phyloP scores from a whole-genome alignment of 1,140 invertebrate genomes.

The Hypsibius dujardini region DNA sequence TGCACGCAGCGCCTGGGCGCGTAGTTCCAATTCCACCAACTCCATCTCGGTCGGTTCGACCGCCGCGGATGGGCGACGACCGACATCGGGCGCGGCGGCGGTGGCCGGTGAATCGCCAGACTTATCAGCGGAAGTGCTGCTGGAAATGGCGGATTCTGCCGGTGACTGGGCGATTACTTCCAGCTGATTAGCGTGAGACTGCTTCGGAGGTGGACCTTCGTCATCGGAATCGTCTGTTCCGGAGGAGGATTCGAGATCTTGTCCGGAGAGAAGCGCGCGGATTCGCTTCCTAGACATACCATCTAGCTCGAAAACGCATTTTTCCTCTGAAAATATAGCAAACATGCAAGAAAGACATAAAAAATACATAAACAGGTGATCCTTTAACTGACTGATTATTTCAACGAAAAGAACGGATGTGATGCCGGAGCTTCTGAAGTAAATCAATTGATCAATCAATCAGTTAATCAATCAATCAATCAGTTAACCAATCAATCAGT shows the following conservation, averaged over 20 bases:
- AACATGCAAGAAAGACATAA: too few species aligned
- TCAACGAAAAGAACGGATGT: too few species aligned
- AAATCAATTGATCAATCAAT: too few species aligned
- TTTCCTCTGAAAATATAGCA: too few species aligned
- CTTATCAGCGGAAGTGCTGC: not conserved
- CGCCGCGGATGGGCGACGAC: too few species aligned
- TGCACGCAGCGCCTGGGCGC: constrained; percentile 1
- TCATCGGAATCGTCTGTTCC: constrained; percentile 13
- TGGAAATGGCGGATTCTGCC: not conserved
- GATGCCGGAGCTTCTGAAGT: too few species aligned
- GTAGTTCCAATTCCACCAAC: constrained; percentile 10
- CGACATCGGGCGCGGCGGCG: not conserved
- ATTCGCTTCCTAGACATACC: not conserved
- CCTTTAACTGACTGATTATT: too few species aligned
- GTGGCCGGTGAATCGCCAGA: not conserved
- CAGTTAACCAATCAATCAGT: too few species aligned
- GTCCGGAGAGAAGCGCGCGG: not conserved
- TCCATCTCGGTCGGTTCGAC: constrained; percentile 12
- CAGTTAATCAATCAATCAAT: too few species aligned
- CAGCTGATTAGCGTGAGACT: not conserved
- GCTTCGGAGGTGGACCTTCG: not conserved
- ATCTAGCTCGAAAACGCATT: constrained; percentile 9
- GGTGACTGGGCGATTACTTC: not conserved
- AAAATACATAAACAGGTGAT: too few species aligned
- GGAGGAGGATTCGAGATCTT: not conserved